Conservation (phyloP, 2,113 vertebrate genomes). For the Galemys pyrenaicus region DNA sequence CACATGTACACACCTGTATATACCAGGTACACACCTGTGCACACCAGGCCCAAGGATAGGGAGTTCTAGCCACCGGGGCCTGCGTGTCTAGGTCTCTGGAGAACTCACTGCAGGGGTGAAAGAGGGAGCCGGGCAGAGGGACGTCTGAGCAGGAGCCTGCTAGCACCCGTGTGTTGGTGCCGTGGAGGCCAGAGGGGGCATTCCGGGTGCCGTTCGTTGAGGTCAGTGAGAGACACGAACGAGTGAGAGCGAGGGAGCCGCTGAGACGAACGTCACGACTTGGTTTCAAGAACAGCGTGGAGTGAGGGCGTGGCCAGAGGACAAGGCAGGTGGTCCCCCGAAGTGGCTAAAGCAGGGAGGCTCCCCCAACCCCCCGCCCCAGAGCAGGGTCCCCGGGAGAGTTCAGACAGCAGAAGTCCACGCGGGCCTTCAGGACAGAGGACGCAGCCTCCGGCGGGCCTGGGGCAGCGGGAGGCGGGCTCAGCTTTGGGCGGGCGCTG, state of each 20-base stretch:
- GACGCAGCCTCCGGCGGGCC: background rate
- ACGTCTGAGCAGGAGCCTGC: too few relatives aligned
- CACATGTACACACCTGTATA: too few relatives aligned
- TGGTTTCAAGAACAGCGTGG: background rate
- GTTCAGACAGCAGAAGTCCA: background rate
- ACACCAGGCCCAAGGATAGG: background rate
- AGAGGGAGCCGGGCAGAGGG: background rate
- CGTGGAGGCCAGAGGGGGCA: too few relatives aligned
- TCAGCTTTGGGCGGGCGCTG: background rate
- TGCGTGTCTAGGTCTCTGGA: background rate
- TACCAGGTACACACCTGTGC: background rate
- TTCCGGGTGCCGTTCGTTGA: too few relatives aligned
- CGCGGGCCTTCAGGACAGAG: rapidly evolving
- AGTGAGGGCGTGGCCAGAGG: too few relatives aligned
- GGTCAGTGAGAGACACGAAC: too few relatives aligned
- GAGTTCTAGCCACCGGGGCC: background rate
- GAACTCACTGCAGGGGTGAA: rapidly evolving
- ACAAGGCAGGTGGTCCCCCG: too few relatives aligned
- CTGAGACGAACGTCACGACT: background rate
- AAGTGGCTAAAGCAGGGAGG: background rate
- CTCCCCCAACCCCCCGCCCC: background rate
- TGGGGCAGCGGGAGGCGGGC: background rate
- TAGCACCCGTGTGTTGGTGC: too few relatives aligned
- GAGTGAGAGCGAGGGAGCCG: background rate
- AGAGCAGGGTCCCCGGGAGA: background rate